Evolutionary conservation across 2,888 invertebrate genomes (phyloP).

Genomic region (Xylophagus ater): DNA sequence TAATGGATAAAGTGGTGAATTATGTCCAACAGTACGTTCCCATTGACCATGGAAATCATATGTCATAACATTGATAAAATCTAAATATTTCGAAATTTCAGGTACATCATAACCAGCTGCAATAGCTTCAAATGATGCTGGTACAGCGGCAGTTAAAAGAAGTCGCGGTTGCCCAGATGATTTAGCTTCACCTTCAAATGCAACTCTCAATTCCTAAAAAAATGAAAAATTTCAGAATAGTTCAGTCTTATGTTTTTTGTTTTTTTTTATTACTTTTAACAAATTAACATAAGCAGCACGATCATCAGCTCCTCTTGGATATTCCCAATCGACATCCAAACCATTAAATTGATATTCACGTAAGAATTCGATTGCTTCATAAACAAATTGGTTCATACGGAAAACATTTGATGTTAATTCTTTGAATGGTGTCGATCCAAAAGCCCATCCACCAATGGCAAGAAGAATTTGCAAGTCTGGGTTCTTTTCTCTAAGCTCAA

Average conservation of each 20-base stretch:
- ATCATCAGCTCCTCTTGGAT: constrained; percentile 81
- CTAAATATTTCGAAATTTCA: constrained; percentile 85
- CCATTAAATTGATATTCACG: constrained; percentile 87
- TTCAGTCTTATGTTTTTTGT: background rate
- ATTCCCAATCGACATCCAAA: constrained; percentile 89
- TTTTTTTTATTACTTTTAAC: constrained; percentile 38
- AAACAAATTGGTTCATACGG: constrained; percentile 91
- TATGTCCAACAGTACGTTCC: constrained; percentile 88
- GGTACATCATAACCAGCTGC: constrained; percentile 90
- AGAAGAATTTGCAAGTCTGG: constrained; percentile 75
- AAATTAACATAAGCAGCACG: constrained; percentile 73
- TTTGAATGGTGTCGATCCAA: constrained; percentile 89
- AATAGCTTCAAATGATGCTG: constrained; percentile 86
- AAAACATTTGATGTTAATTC: constrained; percentile 83
- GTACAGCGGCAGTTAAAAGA: constrained; percentile 77
- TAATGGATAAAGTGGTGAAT: constrained; percentile 78
- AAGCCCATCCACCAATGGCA: constrained; percentile 93
- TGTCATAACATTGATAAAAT: constrained; percentile 91
- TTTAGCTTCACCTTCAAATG: constrained; percentile 87
- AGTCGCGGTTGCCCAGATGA: constrained; percentile 71
- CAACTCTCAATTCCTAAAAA: constrained; percentile 64
- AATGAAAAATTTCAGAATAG: background rate
- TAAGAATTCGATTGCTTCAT: constrained; percentile 86
- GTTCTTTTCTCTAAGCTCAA: constrained; percentile 77
- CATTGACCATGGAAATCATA: constrained; percentile 94